Evolutionary conservation across 2,888 invertebrate genomes (phyloP).

Genomic region (Drosophila quinaria): DNA sequence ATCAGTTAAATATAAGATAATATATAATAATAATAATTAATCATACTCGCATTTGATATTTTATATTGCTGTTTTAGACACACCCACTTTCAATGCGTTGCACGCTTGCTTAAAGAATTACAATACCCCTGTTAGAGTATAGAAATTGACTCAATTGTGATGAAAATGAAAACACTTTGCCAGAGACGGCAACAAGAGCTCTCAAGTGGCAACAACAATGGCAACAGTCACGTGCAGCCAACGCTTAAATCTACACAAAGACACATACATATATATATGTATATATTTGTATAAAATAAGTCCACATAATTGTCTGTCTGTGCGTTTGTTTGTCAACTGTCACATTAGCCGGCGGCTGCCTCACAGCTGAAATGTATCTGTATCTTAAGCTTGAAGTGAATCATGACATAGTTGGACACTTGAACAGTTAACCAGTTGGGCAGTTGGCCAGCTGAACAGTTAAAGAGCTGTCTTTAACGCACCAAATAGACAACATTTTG

Average conservation of each 20-base stretch:
- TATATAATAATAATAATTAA: no score
- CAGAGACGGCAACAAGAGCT: constrained; percentile 32
- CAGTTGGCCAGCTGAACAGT: constrained; percentile 9
- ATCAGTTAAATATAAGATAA: no score
- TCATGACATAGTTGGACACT: constrained; percentile 69
- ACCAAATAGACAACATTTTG: constrained; percentile 33
- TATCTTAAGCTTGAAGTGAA: constrained; percentile 53
- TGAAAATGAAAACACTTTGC: constrained; percentile 25
- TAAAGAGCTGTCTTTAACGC: constrained; percentile 26
- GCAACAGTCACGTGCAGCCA: constrained; percentile 65
- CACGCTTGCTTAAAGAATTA: background rate
- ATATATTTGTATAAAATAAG: background rate
- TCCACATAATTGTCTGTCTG: constrained; percentile 1
- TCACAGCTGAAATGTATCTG: constrained; percentile 53
- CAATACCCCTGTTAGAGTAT: background rate
- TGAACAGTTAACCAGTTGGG: constrained; percentile 3
- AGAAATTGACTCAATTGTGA: background rate
- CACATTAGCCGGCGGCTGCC: constrained; percentile 57
- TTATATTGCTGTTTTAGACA: no score
- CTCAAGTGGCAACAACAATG: constrained; percentile 54
- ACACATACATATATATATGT: background rate
- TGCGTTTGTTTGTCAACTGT: constrained; percentile 47
- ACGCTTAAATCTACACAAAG: constrained; percentile 33
- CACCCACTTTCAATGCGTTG: no score
- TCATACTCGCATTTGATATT: no score